These are phyloP conservation scores for Malurus melanocephalus DNA, from an alignment of 2,113 vertebrate genomes.

Conservation along the genomic window DNA sequence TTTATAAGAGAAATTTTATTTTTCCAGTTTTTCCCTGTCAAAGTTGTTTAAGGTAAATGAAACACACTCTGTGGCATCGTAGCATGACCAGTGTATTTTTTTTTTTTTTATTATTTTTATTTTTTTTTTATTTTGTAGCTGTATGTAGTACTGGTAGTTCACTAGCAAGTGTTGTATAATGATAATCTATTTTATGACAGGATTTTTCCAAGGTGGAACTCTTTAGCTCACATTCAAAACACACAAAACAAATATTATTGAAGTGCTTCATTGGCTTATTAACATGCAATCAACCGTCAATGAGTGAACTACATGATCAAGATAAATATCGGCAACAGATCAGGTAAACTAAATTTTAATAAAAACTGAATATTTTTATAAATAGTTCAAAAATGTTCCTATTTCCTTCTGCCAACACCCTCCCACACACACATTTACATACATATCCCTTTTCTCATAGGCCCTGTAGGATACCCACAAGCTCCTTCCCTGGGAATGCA, in stretches of 20 bases:
- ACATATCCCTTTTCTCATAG: neutral
- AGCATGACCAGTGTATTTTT: rapidly evolving
- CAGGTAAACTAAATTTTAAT: neutral
- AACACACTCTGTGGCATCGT: neutral
- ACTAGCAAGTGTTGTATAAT: neutral
- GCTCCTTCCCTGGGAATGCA: neutral
- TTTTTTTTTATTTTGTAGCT: no score
- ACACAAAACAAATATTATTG: neutral
- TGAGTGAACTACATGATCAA: neutral
- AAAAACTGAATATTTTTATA: neutral
- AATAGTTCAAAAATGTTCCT: neutral
- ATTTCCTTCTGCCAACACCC: neutral
- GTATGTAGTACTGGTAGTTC: neutral
- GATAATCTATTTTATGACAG: neutral
- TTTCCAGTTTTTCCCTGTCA: neutral
- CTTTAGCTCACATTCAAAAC: neutral
- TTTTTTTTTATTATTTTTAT: no score
- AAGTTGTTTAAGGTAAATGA: neutral
- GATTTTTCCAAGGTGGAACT: neutral
- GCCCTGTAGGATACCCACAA: neutral
- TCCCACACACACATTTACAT: no score
- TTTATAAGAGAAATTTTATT: neutral
- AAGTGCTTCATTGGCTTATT: neutral
- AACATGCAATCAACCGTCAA: rapidly evolving
- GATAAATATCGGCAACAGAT: neutral